Evolutionary conservation across 2,113 vertebrate species (phyloP).

Genomic region (Leptobrachium ailaonicum): DNA sequence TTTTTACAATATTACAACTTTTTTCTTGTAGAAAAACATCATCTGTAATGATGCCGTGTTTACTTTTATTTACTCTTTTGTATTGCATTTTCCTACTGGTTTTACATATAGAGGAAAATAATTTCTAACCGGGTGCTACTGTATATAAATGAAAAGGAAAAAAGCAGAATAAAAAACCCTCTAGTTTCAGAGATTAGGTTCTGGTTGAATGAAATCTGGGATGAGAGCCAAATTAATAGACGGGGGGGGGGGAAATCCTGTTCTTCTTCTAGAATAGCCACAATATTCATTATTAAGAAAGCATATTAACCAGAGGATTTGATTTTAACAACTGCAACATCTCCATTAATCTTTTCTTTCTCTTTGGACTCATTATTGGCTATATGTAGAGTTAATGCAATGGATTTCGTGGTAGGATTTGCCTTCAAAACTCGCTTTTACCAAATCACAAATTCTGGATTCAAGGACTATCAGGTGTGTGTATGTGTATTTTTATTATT

Average conservation of each 20-base stretch:
- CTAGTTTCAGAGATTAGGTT: slow-evolving; percentile 84
- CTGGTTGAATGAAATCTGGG: slow-evolving; percentile 96
- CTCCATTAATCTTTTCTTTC: slow-evolving; percentile 85
- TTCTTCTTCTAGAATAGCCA: slow-evolving; percentile 86
- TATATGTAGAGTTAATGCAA: slow-evolving; percentile 75
- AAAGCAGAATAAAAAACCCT: slow-evolving; percentile 74
- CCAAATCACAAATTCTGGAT: slow-evolving; percentile 63
- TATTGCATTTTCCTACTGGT: slow-evolving; percentile 54
- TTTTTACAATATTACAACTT: slow-evolving; percentile 21
- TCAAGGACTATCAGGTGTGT: slow-evolving; percentile 79
- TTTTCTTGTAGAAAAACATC: slow-evolving; percentile 25
- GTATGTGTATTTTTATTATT: slow-evolving; percentile 67
- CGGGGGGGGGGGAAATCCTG: slow-evolving; percentile 73
- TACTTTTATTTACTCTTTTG: slow-evolving; percentile 57
- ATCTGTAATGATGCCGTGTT: background rate
- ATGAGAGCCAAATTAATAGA: slow-evolving; percentile 91
- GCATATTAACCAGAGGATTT: slow-evolving; percentile 86
- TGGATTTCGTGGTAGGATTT: slow-evolving; percentile 71
- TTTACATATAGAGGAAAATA: slow-evolving; percentile 54
- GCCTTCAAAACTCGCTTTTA: slow-evolving; percentile 66
- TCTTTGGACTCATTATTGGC: slow-evolving; percentile 78
- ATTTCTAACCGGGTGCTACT: slow-evolving; percentile 63
- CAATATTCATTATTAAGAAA: slow-evolving; percentile 89
- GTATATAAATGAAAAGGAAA: slow-evolving; percentile 68
- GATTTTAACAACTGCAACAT: slow-evolving; percentile 91